A percentile compares a stretch with the other conserved stretches of the same genome.
These are phyloP conservation scores for Dicranocentrus wangi DNA, from an alignment of 2,888 invertebrate genomes.

Conservation along the genomic window DNA sequence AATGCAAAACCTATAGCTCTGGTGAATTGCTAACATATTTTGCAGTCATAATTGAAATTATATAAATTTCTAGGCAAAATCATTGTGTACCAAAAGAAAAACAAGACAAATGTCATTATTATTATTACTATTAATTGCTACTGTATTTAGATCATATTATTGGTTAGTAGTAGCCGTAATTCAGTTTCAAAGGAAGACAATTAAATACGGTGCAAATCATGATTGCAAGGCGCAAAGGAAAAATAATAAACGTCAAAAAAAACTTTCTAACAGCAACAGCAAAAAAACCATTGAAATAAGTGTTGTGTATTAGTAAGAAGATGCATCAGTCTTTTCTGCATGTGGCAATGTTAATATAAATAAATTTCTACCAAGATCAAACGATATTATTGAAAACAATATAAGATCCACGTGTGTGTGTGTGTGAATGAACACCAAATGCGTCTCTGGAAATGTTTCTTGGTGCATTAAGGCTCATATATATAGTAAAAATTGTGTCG, in stretches of 20 bases:
- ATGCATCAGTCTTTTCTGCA: slow-evolving; percentile 63
- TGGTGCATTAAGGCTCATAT: not conserved
- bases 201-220: too few species aligned
- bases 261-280: slow-evolving; percentile 1
- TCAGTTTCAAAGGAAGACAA: too few species aligned
- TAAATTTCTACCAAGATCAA: too few species aligned
- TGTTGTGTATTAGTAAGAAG: slow-evolving; percentile 33
- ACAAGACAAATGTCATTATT: too few species aligned
- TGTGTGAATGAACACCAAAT: too few species aligned
- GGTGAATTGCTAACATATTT: slow-evolving; percentile 6
- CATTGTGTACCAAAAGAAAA: slow-evolving; percentile 50
- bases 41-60: slow-evolving; percentile 56
- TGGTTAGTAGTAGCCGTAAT: too few species aligned
- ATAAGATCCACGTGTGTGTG: too few species aligned
- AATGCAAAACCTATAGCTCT: not conserved
- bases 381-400: too few species aligned
- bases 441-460: not conserved
- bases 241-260: not conserved
- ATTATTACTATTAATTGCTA: too few species aligned
- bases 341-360: slow-evolving; percentile 36
- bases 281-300: too few species aligned
- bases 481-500: not conserved
- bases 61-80: slow-evolving; percentile 67
- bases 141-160: too few species aligned
- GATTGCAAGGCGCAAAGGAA: too few species aligned